Evolutionary conservation across 2,888 invertebrate genomes (phyloP), one percentile per base, ranked within the genome.

Genomic region (Protodeltote pygarga): DNA sequence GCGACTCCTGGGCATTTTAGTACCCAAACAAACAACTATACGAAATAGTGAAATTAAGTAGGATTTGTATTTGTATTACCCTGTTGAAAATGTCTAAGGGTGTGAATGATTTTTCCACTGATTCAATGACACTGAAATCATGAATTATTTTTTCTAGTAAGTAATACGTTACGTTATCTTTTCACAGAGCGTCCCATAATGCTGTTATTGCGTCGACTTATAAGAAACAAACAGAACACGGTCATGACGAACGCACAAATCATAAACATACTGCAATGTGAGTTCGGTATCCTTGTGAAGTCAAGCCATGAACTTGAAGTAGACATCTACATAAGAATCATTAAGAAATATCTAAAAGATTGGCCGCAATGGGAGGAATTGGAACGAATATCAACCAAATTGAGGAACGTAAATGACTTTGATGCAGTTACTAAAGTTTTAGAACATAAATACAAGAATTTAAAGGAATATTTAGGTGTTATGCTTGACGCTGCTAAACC

Each of bases 291-390:
- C 4, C 67, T 83, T 0, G 50, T 82, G 0, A 31, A 57, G 0
- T 50, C 65, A 0, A 50, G 79, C 0, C 85, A 85, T 1, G 76
- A 75, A 0, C 34, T 90, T 0, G 84, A 86, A 67, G 62, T 82
- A 0, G 85, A 89, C 0, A 82, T 89, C 10, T 88, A 85, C 28
- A 52, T 90, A 4, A 83, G 80, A 9, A 69, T 88, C 0, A 73
- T 88, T 6, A 90, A 90, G 40, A 86, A 82, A 38, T 89, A 75
- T 41, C 50, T 90, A 0, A 89, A 88, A 65, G 81, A 84, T 31
- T 90, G 90, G 90, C 88, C 90, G 0, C 75, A 81, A 8, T 90
- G 90, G 90, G 84, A 89, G 10, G 77, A 77, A 0, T 77, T 90
- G 9, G 87, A 89, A 24, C 54, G 55, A 1, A 54, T 71, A 0